Evolutionary conservation across 2,888 invertebrate species (phyloP).

Genomic region (Synanthedon myopaeformis): DNA sequence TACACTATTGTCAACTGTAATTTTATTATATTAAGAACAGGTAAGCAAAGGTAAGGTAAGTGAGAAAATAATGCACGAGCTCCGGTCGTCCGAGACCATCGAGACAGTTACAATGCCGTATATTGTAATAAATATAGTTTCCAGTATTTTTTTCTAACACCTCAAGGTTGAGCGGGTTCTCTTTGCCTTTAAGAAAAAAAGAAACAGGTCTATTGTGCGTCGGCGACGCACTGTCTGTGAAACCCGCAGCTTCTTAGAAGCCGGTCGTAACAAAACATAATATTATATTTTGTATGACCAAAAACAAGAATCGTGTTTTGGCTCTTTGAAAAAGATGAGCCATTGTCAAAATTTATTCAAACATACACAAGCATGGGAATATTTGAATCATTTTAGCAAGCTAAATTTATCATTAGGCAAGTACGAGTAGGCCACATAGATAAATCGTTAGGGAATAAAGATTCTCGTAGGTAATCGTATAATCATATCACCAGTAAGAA

Average conservation of each 20-base stretch:
- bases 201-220: constrained; percentile 52
- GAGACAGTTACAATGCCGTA: constrained; percentile 6
- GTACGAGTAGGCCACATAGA: too few relatives aligned
- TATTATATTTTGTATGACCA: neutral
- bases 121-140: constrained; percentile 25
- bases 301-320: too few relatives aligned
- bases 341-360: too few relatives aligned
- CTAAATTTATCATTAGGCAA: too few relatives aligned
- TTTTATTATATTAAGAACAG: constrained; percentile 7
- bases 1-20: constrained; percentile 3
- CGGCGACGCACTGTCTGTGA: constrained; percentile 64
- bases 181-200: constrained; percentile 41
- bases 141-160: constrained; percentile 42
- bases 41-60: constrained; percentile 1
- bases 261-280: neutral
- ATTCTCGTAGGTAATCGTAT: too few relatives aligned
- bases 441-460: too few relatives aligned
- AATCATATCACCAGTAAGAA: too few relatives aligned
- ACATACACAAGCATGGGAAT: too few relatives aligned
- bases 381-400: too few relatives aligned
- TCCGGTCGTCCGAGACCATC: neutral
- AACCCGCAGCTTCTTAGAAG: constrained; percentile 47
- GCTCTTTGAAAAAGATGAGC: too few relatives aligned
- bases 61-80: neutral
- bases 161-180: constrained; percentile 41